Percentiles rank a stretch among this genome's conserved stretches.
These are phyloP conservation scores for Leptocoma aspasia DNA, from an alignment of 2,113 vertebrate genomes.

Conservation along the genomic window DNA sequence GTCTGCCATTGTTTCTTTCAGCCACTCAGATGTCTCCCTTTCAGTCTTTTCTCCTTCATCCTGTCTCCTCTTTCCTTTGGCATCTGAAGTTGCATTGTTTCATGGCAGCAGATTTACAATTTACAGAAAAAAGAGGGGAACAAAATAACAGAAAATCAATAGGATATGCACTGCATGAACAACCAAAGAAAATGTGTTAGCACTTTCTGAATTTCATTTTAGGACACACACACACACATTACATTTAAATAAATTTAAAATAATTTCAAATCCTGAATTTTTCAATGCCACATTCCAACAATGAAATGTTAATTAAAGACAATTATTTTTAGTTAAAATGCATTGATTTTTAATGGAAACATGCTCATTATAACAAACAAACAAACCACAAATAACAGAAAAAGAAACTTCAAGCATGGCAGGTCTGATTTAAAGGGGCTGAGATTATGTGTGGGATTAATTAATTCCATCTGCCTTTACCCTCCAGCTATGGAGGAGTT, in stretches of 20 bases:
- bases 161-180: not conserved
- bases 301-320: not conserved
- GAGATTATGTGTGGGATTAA: not conserved
- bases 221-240: not conserved
- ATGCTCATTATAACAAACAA: not conserved
- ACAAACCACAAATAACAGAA: not conserved
- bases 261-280: not conserved
- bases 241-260: not conserved
- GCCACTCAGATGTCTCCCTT: not conserved
- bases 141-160: not conserved
- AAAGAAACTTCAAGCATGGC: not conserved
- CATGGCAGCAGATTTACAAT: not conserved
- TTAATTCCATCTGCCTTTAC: not conserved
- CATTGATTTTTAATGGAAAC: not conserved
- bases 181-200: not conserved
- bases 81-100: conserved; percentile 14
- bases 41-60: not conserved
- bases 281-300: not conserved
- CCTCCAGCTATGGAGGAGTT: not conserved
- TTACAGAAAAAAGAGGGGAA: not conserved
- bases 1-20: not conserved
- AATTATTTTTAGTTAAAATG: not conserved
- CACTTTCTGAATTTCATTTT: not conserved
- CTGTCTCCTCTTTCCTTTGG: conserved; percentile 39
- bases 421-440: not conserved